Conservation (phyloP, 2,888 invertebrate genomes). For the Alloscopus bannaensis region DNA sequence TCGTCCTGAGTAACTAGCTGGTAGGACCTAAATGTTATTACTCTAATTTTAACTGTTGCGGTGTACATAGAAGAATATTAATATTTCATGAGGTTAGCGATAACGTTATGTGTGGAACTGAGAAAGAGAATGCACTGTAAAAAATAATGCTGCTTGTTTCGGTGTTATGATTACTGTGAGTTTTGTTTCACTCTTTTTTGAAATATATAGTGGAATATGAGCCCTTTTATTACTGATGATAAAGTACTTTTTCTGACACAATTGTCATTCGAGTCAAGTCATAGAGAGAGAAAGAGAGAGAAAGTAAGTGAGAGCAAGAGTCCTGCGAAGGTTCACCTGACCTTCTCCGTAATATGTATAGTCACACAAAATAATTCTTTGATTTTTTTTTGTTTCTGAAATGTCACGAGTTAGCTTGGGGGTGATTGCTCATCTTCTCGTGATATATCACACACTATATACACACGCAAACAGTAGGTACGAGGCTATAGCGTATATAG, state of each 20-base stretch:
- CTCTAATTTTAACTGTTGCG: conserved; percentile 17
- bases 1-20: conserved; percentile 43
- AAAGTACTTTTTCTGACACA: conserved; percentile 23
- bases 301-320: too few species aligned
- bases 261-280: conserved; percentile 51
- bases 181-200: conserved; percentile 21
- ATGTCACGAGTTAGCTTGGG: conserved; percentile 29
- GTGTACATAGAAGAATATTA: too few species aligned
- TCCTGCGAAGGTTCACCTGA: conserved; percentile 39
- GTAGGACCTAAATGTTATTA: conserved; percentile 51
- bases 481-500: too few species aligned
- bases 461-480: conserved; percentile 15
- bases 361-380: too few species aligned
- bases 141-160: conserved; percentile 3
- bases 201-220: too few species aligned
- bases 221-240: conserved; percentile 29
- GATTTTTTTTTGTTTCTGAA: too few species aligned
- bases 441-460: conserved; percentile 13
- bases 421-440: conserved; percentile 39
- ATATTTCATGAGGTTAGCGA: conserved; percentile 31
- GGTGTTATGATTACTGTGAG: conserved; percentile 35
- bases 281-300: too few species aligned
- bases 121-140: conserved; percentile 36
- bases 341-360: conserved; percentile 46
- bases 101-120: conserved; percentile 33